Conservation (phyloP, 1,140 invertebrate genomes). For the Armadillidium nasatum region DNA sequence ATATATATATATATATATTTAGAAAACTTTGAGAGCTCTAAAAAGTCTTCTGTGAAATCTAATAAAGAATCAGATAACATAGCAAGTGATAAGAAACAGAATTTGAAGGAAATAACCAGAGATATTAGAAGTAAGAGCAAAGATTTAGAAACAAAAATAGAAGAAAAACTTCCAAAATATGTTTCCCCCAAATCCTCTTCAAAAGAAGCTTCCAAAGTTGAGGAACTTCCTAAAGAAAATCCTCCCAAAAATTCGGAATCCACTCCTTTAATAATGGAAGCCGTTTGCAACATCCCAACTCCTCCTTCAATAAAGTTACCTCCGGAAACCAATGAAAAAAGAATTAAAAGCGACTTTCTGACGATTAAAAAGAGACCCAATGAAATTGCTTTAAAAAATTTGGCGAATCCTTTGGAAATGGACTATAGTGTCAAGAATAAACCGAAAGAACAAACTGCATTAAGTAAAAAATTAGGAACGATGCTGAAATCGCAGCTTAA, state of each 20-base stretch:
- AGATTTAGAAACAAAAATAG: neutral
- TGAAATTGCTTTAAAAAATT: too few species aligned
- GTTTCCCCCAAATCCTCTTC: neutral
- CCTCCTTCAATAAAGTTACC: neutral
- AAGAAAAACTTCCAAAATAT: neutral
- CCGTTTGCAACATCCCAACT: neutral
- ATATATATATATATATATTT: too few species aligned
- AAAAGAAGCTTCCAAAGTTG: neutral
- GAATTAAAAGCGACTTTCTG: too few species aligned
- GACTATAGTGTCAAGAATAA: neutral
- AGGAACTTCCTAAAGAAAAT: neutral
- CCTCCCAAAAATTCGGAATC: too few species aligned
- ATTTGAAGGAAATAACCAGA: neutral
- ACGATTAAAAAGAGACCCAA: too few species aligned
- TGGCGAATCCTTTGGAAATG: too few species aligned
- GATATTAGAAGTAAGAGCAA: neutral
- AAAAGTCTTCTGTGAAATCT: too few species aligned
- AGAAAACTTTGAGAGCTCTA: too few species aligned
- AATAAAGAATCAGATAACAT: neutral
- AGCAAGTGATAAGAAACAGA: neutral
- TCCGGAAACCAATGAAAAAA: too few species aligned
- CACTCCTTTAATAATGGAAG: too few species aligned
- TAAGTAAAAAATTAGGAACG: neutral
- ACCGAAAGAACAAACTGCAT: neutral
- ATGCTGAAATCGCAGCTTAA: neutral